These are phyloP conservation scores for Beroe forskalii DNA, from an alignment of 37 sponge, comb jelly and placozoan species.

Conservation along the genomic window DNA sequence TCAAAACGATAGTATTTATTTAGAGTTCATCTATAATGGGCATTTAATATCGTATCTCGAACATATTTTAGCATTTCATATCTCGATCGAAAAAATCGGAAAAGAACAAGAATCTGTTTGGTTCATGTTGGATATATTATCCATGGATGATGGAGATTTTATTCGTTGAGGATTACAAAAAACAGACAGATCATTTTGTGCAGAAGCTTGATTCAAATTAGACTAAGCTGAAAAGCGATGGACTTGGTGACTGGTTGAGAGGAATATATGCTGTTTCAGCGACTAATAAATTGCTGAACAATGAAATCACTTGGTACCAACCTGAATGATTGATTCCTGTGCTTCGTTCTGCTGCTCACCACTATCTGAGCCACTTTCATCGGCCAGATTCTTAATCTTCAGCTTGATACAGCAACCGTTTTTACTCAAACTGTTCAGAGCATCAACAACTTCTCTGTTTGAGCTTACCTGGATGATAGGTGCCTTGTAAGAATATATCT, in stretches of 20 bases:
- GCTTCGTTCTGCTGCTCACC: conserved; percentile 10
- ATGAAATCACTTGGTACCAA: no score
- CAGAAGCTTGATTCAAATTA: no score
- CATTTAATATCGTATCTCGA: background rate
- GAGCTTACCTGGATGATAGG: conserved; percentile 63
- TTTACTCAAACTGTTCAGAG: conserved; percentile 35
- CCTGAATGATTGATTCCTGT: conserved; percentile 1
- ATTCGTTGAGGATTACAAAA: no score
- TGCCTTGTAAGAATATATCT: background rate
- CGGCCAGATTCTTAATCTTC: conserved; percentile 21
- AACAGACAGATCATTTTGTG: no score
- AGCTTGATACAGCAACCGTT: conserved; percentile 57
- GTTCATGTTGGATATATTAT: no score
- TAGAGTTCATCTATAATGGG: background rate
- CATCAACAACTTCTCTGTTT: conserved; percentile 53
- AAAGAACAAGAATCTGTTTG: no score
- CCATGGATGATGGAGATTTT: no score
- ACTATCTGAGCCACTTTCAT: conserved; percentile 61
- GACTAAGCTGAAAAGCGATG: no score
- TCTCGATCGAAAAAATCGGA: background rate
- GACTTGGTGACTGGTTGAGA: no score
- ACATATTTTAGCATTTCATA: background rate
- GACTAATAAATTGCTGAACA: no score
- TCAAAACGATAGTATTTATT: background rate
- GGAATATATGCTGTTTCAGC: no score